Evolutionary conservation across 1,140 invertebrate genomes (phyloP).

Genomic region (Belonocnema kinseyi): DNA sequence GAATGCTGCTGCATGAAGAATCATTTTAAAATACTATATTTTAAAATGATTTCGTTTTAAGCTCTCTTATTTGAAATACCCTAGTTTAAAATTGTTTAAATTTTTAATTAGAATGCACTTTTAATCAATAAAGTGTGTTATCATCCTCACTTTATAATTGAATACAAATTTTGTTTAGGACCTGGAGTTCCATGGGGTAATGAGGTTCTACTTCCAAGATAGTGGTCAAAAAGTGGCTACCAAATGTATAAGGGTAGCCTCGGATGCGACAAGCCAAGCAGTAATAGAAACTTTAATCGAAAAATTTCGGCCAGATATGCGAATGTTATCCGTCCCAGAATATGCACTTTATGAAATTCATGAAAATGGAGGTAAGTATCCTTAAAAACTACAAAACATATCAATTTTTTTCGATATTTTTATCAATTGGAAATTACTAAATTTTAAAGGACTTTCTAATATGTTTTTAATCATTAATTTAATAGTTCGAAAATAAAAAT

Average conservation of each 20-base stretch:
- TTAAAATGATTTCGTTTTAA: background rate
- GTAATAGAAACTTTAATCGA: conserved; percentile 98
- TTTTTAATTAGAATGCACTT: no score
- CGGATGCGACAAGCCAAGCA: conserved; percentile 94
- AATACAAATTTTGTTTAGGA: conserved; percentile 79
- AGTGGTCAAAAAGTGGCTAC: conserved; percentile 98
- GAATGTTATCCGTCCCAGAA: conserved; percentile 96
- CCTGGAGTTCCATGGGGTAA: conserved; percentile 98
- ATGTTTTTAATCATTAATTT: no score
- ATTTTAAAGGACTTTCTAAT: no score
- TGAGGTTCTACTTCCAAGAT: conserved; percentile 99
- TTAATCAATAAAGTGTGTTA: no score
- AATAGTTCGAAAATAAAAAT: no score
- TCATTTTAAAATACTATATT: background rate
- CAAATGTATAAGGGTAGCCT: conserved; percentile 98
- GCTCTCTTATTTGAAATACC: no score
- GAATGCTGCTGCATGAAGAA: background rate
- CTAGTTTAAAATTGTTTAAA: no score
- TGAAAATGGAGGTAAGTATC: conserved; percentile 88
- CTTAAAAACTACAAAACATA: background rate
- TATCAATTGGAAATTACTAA: no score
- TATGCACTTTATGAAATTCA: conserved; percentile 99
- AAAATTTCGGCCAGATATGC: conserved; percentile 99
- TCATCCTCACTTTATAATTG: no score
- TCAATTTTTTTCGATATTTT: no score